These are phyloP conservation scores for Megalops atlanticus DNA, from an alignment of 2,113 vertebrate genomes.

Conservation along the genomic window DNA sequence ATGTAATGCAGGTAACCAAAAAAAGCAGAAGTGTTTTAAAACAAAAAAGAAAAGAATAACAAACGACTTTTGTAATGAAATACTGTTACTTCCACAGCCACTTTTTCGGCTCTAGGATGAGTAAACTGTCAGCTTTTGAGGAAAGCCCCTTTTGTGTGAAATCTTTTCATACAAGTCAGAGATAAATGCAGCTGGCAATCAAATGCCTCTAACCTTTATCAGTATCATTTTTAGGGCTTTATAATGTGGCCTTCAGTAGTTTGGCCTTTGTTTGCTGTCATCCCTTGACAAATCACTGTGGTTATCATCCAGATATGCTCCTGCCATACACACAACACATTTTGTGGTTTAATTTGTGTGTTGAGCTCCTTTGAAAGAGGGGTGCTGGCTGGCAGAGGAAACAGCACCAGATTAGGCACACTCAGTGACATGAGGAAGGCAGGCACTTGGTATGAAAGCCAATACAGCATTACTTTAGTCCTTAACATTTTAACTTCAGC, in stretches of 20 bases:
- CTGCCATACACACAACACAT: background rate
- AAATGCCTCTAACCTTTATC: background rate
- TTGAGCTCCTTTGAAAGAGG: background rate
- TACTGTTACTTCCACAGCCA: too few species aligned
- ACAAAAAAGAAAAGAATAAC: too few species aligned
- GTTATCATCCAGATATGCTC: background rate
- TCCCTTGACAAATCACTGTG: background rate
- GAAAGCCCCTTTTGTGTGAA: background rate
- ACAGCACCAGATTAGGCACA: background rate
- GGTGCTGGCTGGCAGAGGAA: too few species aligned
- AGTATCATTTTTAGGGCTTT: background rate
- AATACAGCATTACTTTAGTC: background rate
- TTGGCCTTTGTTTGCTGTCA: background rate
- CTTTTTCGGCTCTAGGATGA: too few species aligned
- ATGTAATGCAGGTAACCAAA: background rate
- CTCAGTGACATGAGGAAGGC: background rate
- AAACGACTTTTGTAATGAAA: too few species aligned
- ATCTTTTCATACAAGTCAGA: slow-evolving; percentile 4
- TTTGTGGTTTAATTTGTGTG: background rate
- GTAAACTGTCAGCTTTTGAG: background rate
- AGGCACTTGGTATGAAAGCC: background rate
- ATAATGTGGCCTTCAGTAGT: background rate
- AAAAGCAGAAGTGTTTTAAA: too few species aligned
- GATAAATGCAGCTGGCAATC: slow-evolving; percentile 5
- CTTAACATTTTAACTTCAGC: background rate